Conservation (phyloP, 2,797 vertebrate species). For the Remorina albescens region DNA sequence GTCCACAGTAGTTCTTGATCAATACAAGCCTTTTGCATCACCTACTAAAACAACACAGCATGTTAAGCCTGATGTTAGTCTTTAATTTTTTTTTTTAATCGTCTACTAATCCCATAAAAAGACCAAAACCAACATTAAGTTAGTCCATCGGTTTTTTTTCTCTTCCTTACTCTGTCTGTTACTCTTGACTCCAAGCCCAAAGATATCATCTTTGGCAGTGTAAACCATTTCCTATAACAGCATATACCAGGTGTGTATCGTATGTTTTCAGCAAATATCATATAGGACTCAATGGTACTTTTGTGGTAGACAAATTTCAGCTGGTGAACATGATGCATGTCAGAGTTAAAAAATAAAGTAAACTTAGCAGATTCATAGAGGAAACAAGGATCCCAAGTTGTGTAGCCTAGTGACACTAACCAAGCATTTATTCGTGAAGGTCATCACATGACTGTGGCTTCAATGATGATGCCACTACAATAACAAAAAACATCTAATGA, state of each 20-base stretch:
- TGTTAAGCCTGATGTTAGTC: neutral
- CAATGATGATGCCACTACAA: too few species aligned
- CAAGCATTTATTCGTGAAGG: too few species aligned
- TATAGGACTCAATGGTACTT: neutral
- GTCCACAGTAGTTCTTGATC: slow-evolving; percentile 16
- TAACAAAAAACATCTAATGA: too few species aligned
- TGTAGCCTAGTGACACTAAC: neutral
- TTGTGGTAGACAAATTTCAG: neutral
- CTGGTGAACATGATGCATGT: neutral
- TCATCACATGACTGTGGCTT: neutral
- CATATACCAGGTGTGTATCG: too few species aligned
- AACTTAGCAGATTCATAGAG: neutral
- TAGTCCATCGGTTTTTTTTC: too few species aligned
- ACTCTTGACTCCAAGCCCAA: neutral
- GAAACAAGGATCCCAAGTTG: neutral
- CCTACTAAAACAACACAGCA: neutral
- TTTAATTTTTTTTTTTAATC: neutral
- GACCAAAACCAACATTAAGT: neutral
- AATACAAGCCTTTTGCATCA: neutral
- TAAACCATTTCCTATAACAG: too few species aligned
- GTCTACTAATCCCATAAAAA: neutral
- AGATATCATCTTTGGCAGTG: too few species aligned
- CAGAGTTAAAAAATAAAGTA: neutral
- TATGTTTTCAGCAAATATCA: neutral
- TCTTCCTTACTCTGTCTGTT: too few species aligned